phyloP scores from a whole-genome alignment of 2,888 invertebrate genomes.

The Philereme vetulata region DNA sequence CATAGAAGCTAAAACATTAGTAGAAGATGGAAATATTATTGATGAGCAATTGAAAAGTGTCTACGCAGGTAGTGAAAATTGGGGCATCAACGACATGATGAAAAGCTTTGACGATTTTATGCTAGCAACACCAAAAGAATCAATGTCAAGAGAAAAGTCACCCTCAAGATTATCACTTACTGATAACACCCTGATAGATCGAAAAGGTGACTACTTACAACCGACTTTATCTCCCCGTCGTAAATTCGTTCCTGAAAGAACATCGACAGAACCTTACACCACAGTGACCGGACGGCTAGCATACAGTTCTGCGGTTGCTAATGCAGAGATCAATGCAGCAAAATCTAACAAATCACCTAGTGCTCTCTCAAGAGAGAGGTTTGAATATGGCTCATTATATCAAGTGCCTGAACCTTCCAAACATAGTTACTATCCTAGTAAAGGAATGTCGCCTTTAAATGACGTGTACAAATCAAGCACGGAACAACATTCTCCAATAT shows the following conservation, averaged over 20 bases:
- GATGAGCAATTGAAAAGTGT: slow-evolving; percentile 88
- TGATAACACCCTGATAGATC: slow-evolving; percentile 85
- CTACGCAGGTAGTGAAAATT: slow-evolving; percentile 86
- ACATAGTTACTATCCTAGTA: slow-evolving; percentile 68
- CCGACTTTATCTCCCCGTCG: slow-evolving; percentile 84
- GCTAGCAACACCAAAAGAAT: slow-evolving; percentile 78
- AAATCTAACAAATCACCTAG: slow-evolving; percentile 78
- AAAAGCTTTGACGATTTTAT: slow-evolving; percentile 85
- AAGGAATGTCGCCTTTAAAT: slow-evolving; percentile 72
- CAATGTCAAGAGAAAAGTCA: slow-evolving; percentile 80
- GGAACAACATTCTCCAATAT: slow-evolving; percentile 85
- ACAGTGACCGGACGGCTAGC: slow-evolving; percentile 86
- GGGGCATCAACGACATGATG: slow-evolving; percentile 88
- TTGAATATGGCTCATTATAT: slow-evolving; percentile 83
- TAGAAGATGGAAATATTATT: slow-evolving; percentile 86
- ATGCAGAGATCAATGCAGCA: slow-evolving; percentile 84
- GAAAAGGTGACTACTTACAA: slow-evolving; percentile 85
- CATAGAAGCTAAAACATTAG: slow-evolving; percentile 83
- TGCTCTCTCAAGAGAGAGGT: slow-evolving; percentile 83
- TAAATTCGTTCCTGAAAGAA: slow-evolving; percentile 81
- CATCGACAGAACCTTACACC: slow-evolving; percentile 85
- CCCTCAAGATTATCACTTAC: slow-evolving; percentile 85
- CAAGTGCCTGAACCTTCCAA: slow-evolving; percentile 69
- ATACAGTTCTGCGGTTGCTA: slow-evolving; percentile 87
- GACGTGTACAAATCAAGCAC: slow-evolving; percentile 78